Conservation (phyloP, 2,888 invertebrate species). For the Petrolisthes cinctipes region DNA sequence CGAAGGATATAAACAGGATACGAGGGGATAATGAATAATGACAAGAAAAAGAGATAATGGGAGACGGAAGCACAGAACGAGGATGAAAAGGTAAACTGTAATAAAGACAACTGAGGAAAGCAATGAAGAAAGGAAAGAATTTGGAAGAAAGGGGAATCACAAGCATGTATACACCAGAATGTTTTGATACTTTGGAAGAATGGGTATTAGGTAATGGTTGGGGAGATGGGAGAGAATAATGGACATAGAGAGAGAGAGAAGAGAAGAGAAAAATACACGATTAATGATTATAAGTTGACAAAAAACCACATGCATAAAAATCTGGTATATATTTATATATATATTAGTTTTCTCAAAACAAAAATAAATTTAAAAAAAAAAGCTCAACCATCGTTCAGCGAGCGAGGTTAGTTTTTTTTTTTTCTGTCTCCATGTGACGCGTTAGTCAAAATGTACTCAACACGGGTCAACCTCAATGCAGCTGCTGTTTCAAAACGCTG, state of each 20-base stretch:
- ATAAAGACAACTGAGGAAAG: neutral
- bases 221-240: neutral
- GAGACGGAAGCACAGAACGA: neutral
- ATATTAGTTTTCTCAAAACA: no score
- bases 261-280: conserved; percentile 9
- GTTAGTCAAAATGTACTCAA: neutral
- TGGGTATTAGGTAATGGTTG: neutral
- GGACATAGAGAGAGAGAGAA: conserved; percentile 5
- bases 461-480: conserved; percentile 5
- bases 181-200: no score
- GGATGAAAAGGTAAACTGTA: neutral
- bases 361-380: no score
- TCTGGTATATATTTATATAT: conserved; percentile 5
- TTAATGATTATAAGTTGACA: neutral
- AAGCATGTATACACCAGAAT: no score
- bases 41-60: neutral
- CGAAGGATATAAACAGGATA: neutral
- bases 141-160: neutral
- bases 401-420: no score
- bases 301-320: conserved; percentile 15
- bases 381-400: no score
- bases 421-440: neutral
- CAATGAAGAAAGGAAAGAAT: conserved; percentile 16
- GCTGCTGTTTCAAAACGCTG: conserved; percentile 26
- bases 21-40: conserved; percentile 39